phyloP scores from a whole-genome alignment of 1,140 invertebrate species.

The Proctacanthus coquilletti region DNA sequence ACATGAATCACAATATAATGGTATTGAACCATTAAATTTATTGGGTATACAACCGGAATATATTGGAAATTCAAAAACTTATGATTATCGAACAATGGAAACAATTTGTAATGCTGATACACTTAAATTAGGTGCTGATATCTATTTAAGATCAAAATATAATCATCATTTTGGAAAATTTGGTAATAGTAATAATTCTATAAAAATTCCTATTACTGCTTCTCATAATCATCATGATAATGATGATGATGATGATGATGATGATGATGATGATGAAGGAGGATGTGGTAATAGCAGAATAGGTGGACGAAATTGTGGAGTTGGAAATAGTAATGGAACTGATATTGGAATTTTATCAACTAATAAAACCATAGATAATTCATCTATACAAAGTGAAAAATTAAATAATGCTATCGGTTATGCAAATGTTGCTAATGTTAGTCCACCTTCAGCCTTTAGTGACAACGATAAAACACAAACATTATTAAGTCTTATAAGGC shows the following conservation, averaged over 20 bases:
- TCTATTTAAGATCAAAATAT: conserved; percentile 8
- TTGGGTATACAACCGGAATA: conserved; percentile 11
- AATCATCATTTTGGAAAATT: not conserved
- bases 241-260: too few relatives aligned
- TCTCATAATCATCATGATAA: conserved; percentile 6
- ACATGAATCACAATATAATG: too few relatives aligned
- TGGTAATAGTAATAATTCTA: conserved; percentile 3
- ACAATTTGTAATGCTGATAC: conserved; percentile 17
- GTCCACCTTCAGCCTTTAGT: conserved; percentile 18
- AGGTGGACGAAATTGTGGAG: too few relatives aligned
- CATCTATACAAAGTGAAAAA: conserved; percentile 14
- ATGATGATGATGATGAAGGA: too few relatives aligned
- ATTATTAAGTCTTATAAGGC: not conserved
- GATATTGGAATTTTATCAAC: too few relatives aligned
- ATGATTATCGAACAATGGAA: conserved; percentile 16
- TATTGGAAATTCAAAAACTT: conserved; percentile 8
- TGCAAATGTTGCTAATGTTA: conserved; percentile 9
- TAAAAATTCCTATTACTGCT: conserved; percentile 8
- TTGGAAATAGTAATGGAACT: too few relatives aligned
- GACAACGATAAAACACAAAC: conserved; percentile 6
- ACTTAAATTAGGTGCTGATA: conserved; percentile 14
- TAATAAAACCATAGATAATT: not conserved
- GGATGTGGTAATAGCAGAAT: too few relatives aligned
- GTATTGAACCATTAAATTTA: conserved; percentile 14
- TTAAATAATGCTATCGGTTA: not conserved